These are phyloP conservation scores for Pluvialis apricaria DNA, from an alignment of 2,113 vertebrate species.

Conservation along the genomic window DNA sequence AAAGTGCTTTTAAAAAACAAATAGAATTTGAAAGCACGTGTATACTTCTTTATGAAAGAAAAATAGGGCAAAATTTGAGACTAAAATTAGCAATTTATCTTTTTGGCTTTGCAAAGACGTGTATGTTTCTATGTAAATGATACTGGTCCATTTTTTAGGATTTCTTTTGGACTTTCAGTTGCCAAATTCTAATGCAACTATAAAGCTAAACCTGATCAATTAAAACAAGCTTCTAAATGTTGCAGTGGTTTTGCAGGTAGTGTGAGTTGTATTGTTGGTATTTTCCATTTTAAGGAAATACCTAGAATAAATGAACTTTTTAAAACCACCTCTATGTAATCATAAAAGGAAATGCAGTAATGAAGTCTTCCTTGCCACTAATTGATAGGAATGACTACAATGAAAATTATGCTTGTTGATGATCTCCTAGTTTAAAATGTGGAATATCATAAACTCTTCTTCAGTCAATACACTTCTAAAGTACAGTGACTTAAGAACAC, in stretches of 20 bases:
- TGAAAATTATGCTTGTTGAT: background rate
- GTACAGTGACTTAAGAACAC: background rate
- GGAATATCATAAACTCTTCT: background rate
- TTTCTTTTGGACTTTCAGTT: background rate
- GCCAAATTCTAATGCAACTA: background rate
- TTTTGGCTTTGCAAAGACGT: background rate
- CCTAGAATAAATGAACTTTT: background rate
- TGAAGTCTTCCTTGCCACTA: background rate
- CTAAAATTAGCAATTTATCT: background rate
- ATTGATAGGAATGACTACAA: background rate
- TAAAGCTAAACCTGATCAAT: background rate
- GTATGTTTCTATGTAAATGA: background rate
- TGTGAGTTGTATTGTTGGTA: background rate
- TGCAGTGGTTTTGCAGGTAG: background rate
- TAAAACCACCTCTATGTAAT: background rate
- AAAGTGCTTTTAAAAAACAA: background rate
- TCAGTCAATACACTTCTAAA: background rate
- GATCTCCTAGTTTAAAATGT: background rate
- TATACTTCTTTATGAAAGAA: background rate
- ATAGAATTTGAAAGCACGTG: background rate
- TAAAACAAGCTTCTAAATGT: background rate
- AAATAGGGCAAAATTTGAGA: background rate
- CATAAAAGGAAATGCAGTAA: background rate
- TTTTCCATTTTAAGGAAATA: background rate
- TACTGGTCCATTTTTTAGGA: background rate